phyloP scores from a whole-genome alignment of 2,113 vertebrate genomes.

The Forbesichthys agassizii region DNA sequence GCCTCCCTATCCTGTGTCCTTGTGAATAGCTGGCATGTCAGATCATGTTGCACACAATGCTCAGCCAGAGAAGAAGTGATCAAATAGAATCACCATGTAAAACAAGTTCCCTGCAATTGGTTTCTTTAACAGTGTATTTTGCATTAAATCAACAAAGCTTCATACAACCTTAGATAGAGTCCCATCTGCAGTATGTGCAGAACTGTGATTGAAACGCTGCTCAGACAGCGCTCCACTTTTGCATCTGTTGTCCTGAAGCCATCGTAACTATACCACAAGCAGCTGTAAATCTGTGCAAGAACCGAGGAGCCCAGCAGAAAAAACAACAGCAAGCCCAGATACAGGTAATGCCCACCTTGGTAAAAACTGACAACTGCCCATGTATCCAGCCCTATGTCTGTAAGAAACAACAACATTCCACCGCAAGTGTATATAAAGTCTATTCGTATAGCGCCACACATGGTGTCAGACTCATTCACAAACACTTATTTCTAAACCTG shows the following conservation, averaged over 20 bases:
- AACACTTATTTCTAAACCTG: not conserved
- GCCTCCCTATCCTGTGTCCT: no score
- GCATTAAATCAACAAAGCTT: not conserved
- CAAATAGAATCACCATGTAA: no score
- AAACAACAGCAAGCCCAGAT: conserved; percentile 51
- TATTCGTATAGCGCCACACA: conserved; percentile 22
- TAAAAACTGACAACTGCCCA: conserved; percentile 43
- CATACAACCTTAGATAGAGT: conserved; percentile 58
- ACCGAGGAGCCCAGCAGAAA: conserved; percentile 61
- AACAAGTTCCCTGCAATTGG: no score
- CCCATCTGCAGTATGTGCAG: conserved; percentile 66
- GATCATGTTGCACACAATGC: no score
- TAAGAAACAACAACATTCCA: conserved; percentile 34
- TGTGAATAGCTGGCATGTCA: no score
- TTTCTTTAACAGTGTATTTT: not conserved
- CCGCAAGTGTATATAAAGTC: conserved; percentile 36
- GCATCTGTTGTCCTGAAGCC: rapidly evolving
- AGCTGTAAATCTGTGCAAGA: conserved; percentile 66
- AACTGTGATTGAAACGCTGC: rapidly evolving
- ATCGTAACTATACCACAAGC: conserved; percentile 62
- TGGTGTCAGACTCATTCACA: not conserved
- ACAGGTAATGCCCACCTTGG: conserved; percentile 30
- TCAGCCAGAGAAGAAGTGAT: no score
- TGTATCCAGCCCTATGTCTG: conserved; percentile 58
- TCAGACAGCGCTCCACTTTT: conserved; percentile 13